Conservation (phyloP, 2,888 invertebrate species). For the Cephus spinipes region DNA sequence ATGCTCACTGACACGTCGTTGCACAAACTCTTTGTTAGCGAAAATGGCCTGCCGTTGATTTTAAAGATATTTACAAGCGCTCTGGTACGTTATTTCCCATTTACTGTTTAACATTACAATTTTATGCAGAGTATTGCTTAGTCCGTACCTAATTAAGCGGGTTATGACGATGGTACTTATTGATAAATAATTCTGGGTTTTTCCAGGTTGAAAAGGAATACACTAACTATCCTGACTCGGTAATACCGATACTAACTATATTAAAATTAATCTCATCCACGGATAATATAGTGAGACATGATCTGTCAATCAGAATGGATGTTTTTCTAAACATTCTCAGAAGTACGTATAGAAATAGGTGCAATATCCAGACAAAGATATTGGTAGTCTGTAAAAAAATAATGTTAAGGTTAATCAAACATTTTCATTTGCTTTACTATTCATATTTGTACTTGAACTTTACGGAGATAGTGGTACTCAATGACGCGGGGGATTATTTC, state of each 20-base stretch:
- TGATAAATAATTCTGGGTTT: slow-evolving; percentile 2
- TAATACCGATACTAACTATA: slow-evolving; percentile 67
- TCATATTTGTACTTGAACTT: background rate
- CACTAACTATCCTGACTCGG: slow-evolving; percentile 69
- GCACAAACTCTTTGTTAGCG: slow-evolving; percentile 73
- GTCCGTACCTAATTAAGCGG: background rate
- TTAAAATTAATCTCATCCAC: slow-evolving; percentile 69
- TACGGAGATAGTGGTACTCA: background rate
- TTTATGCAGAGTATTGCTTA: background rate
- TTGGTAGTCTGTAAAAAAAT: background rate
- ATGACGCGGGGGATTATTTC: background rate
- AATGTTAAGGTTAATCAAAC: background rate
- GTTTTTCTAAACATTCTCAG: slow-evolving; percentile 67
- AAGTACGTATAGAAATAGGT: slow-evolving; percentile 56
- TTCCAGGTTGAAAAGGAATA: slow-evolving; percentile 66
- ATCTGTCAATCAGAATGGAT: slow-evolving; percentile 69
- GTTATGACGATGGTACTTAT: background rate
- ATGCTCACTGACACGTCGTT: slow-evolving; percentile 74
- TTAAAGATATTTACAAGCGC: slow-evolving; percentile 67
- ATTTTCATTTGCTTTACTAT: background rate
- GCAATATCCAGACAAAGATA: background rate
- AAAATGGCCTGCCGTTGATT: slow-evolving; percentile 70
- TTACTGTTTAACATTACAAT: background rate
- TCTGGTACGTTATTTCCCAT: slow-evolving; percentile 45
- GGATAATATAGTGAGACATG: slow-evolving; percentile 70